Evolutionary conservation across 2,888 invertebrate species (phyloP).

Genomic region (Polyploca ridens): DNA sequence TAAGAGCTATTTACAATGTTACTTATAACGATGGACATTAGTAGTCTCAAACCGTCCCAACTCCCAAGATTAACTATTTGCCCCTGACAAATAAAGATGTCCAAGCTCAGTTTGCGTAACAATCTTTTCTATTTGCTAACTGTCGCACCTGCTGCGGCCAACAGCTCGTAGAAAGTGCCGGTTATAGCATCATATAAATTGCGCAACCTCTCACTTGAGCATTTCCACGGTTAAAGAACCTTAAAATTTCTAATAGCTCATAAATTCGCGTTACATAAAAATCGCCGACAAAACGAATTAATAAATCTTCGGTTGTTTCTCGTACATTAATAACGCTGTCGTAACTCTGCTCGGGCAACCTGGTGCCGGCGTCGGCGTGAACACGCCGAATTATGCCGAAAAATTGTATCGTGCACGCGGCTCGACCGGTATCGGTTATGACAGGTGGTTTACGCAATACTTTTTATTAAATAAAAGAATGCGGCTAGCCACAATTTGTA

Average conservation of each 20-base stretch:
- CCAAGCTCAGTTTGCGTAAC: slow-evolving; percentile 39
- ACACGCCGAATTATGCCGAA: slow-evolving; percentile 15
- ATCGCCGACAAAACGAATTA: slow-evolving; percentile 35
- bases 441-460: slow-evolving; percentile 44
- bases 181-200: slow-evolving; percentile 30
- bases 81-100: slow-evolving; percentile 29
- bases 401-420: slow-evolving; percentile 25
- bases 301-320: slow-evolving; percentile 34
- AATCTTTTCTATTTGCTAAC: slow-evolving; percentile 36
- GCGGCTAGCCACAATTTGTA: slow-evolving; percentile 47
- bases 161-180: slow-evolving; percentile 44
- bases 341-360: slow-evolving; percentile 19
- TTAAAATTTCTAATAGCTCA: slow-evolving; percentile 52
- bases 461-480: slow-evolving; percentile 8
- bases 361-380: not conserved
- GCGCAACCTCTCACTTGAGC: slow-evolving; percentile 37
- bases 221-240: slow-evolving; percentile 35
- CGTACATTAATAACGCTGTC: slow-evolving; percentile 39
- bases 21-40: slow-evolving; percentile 2
- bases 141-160: slow-evolving; percentile 39
- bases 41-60: slow-evolving; percentile 12
- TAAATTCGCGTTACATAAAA: slow-evolving; percentile 53
- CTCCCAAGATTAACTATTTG: slow-evolving; percentile 19
- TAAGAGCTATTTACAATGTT: slow-evolving; percentile 3
- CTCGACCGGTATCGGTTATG: slow-evolving; percentile 28